Evolutionary conservation across 2,113 vertebrate species (phyloP), one percentile per base, ranked within the genome.

Genomic region (Cephalophus harveyi): DNA sequence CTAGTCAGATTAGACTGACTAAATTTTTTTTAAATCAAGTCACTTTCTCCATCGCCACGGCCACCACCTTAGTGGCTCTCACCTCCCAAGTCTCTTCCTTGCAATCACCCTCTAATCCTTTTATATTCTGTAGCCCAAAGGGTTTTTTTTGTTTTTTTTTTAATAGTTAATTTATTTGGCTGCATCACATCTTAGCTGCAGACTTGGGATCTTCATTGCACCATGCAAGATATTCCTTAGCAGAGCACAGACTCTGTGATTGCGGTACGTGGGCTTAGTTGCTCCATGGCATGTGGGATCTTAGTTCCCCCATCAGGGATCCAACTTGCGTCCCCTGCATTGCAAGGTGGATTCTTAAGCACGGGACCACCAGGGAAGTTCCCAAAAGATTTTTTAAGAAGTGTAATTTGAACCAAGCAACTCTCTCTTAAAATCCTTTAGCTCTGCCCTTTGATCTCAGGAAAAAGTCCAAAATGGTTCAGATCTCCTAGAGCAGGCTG

Each of bases 381-480:
- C 40, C 40, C 74, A 78, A 78, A 78, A 78, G 74, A 25, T 46
- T 78, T 57, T 62, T 57, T 43, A 16, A 27, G 86, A 55, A 52
- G 59, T 50, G 57, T 28, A 81, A 88, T 94, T 95, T 87, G 43
- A 96, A 15, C 14, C 33, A 87, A 91, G 36, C 9, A 46, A 25
- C 74, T 95, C 28, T 27, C 60, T 89, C 81, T 86, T 89, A 94
- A 89, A 96, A 90, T 90, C 71, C 52, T 94, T 88, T 28, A 83
- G 83, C 55, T 86, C 82, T 87, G 81, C 48, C 43, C 81, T 96
- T 87, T 48, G 64, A 93, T 87, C 94, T 96, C 89, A 92, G 71
- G 60, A 95, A 84, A 87, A 96, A 97, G 86, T 94, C 54, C 71
- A 64, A 64, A 97, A 71, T 62, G 60, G 92, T 85, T 95, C 83